Conservation (phyloP, 2,797 vertebrate genomes). For the Heteromormyrus szaboi region DNA sequence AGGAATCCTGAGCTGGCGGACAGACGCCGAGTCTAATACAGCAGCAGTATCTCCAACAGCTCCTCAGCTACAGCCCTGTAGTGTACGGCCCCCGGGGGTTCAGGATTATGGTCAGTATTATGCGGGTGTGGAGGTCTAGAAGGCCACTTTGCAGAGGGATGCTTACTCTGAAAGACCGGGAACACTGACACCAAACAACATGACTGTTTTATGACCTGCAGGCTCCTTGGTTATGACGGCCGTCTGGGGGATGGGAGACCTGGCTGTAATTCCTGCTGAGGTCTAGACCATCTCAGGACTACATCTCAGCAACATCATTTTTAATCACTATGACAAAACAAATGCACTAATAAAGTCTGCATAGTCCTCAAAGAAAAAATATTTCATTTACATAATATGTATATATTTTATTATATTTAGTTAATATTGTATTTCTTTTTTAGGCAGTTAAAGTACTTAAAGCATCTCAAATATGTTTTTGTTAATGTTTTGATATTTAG, state of each 20-base stretch:
- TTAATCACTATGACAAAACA: not conserved
- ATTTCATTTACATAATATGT: not conserved
- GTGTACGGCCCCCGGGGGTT: not conserved
- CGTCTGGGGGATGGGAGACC: constrained; percentile 1
- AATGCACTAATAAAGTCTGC: not conserved
- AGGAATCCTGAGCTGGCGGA: not conserved
- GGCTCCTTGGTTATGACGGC: not conserved
- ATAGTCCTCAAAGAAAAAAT: not conserved
- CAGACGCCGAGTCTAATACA: not conserved
- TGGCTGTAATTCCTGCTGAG: not conserved
- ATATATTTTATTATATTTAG: not conserved
- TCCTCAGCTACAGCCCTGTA: not conserved
- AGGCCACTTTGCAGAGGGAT: not conserved
- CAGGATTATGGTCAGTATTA: not conserved
- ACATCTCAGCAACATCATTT: not conserved
- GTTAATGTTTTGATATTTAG: not conserved
- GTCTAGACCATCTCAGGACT: not conserved
- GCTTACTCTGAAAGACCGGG: not conserved
- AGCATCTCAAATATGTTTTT: not conserved
- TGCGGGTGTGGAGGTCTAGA: not conserved
- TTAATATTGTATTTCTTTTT: not conserved
- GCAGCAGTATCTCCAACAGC: not conserved
- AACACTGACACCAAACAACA: not conserved
- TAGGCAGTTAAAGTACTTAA: not conserved
- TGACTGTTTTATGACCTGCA: not conserved